A percentile compares a stretch with the other conserved stretches of the same genome.
phyloP scores from a whole-genome alignment of 92 coral and sea anemone genomes.

The Muricea muricata region DNA sequence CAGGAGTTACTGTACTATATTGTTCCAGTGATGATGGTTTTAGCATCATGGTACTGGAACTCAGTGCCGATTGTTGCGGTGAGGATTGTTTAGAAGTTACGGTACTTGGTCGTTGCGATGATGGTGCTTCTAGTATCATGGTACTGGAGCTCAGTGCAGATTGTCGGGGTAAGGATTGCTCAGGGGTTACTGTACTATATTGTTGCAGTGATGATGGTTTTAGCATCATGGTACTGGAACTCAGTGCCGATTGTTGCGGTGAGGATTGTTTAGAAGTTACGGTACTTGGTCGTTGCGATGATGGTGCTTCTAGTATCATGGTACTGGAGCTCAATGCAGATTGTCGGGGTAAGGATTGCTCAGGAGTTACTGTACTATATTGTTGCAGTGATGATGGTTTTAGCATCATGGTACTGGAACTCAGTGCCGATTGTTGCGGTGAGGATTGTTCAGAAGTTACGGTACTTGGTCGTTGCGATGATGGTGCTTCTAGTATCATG shows the following conservation, averaged over 20 bases:
- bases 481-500: background rate
- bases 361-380: background rate
- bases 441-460: background rate
- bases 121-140: background rate
- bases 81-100: background rate
- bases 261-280: background rate
- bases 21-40: background rate
- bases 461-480: background rate
- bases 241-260: background rate
- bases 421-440: background rate
- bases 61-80: background rate
- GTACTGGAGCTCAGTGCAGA: background rate
- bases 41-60: background rate
- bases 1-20: background rate
- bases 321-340: background rate
- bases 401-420: background rate
- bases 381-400: background rate
- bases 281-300: background rate
- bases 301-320: background rate
- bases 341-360: background rate
- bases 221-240: background rate
- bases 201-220: background rate
- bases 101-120: background rate
- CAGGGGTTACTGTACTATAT: background rate
- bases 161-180: no score